Percentiles rank a stretch among this genome's conserved stretches.
Evolutionary conservation across 2,797 vertebrate species (phyloP).

Genomic region (Danio choprae): DNA sequence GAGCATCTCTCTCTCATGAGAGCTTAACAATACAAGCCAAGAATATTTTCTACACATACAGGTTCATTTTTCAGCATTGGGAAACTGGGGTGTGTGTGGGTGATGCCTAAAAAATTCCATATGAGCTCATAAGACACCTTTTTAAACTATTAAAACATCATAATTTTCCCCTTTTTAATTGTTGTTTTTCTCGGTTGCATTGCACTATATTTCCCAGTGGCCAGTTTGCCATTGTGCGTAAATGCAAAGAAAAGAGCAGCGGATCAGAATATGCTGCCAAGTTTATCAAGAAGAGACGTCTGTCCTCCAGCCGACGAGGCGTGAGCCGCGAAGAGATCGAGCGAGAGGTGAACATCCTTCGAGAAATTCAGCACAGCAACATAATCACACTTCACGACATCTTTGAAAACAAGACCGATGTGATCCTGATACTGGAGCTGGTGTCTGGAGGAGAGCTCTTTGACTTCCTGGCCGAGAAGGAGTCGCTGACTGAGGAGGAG

Average conservation of each 20-base stretch:
- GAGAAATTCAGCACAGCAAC: constrained; percentile 97
- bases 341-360: constrained; percentile 95
- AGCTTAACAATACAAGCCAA: too few relatives aligned
- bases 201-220: constrained; percentile 75
- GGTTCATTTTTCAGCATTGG: too few relatives aligned
- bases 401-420: constrained; percentile 97
- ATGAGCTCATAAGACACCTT: too few relatives aligned
- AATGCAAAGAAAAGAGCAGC: constrained; percentile 89
- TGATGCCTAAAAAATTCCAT: too few relatives aligned
- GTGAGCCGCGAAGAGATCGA: constrained; percentile 98
- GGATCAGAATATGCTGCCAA: constrained; percentile 90
- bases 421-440: constrained; percentile 97
- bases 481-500: constrained; percentile 95
- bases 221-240: constrained; percentile 96
- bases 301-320: constrained; percentile 93
- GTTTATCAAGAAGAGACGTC: constrained; percentile 96
- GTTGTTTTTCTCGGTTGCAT: background rate
- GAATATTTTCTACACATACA: too few relatives aligned
- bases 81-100: too few relatives aligned
- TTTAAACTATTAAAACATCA: background rate
- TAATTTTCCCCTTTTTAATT: background rate
- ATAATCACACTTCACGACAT: constrained; percentile 98
- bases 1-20: too few relatives aligned
- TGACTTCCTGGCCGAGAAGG: constrained; percentile 97
- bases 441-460: constrained; percentile 97